phyloP scores from a whole-genome alignment of 1,140 invertebrate species.

The Mizuhopecten yessoensis region DNA sequence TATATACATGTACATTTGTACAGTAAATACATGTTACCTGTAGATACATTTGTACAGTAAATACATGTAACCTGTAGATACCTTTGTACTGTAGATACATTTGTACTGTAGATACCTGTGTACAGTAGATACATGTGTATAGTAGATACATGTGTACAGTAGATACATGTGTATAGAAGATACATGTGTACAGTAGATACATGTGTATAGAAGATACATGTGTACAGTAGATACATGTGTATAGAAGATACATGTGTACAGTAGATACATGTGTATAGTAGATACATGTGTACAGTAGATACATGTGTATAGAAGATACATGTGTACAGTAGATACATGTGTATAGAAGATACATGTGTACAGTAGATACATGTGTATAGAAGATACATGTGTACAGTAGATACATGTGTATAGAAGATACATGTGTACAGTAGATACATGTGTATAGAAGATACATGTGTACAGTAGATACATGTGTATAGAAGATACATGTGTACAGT shows the following conservation, averaged over 20 bases:
- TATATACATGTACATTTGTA: not conserved
- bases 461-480: not conserved
- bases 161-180: not conserved
- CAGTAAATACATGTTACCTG: not conserved
- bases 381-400: not conserved
- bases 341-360: not conserved
- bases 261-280: not conserved
- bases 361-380: not conserved
- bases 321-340: not conserved
- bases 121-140: not conserved
- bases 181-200: not conserved
- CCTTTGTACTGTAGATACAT: not conserved
- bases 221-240: not conserved
- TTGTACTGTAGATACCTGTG: not conserved
- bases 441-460: not conserved
- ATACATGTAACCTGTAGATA: not conserved
- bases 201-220: not conserved
- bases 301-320: not conserved
- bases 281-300: not conserved
- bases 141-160: not conserved
- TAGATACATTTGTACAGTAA: not conserved
- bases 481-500: no score
- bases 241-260: not conserved
- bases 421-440: not conserved
- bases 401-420: not conserved